Base-by-base conservation (phyloP, 1,140 invertebrate species). In the Papilio dardanus region DNA sequence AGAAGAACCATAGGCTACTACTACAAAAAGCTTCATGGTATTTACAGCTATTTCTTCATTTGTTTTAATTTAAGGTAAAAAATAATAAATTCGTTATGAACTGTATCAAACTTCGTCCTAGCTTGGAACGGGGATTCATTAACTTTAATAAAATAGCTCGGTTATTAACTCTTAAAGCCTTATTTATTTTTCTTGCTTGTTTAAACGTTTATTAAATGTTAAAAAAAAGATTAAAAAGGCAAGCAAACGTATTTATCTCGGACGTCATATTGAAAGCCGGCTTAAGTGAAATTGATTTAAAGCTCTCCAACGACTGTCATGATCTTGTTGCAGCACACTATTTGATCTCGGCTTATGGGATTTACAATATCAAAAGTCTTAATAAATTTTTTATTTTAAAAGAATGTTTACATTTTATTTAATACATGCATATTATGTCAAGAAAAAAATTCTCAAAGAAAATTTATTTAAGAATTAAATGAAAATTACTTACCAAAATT, bases 241-340 rank as follows among this genome's bases (percentile, higher is more conserved):
- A 62, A 4, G 54, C 21, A 62, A 62, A 62, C 7, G 50, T 24
- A 54, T 24, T 54, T 62, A 62, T 28, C 54, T 30, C 24, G 3
- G 24, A 62, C 12, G 21, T 62, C 54, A 62, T 24, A 28, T 62
- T 62, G 12, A 28, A 62, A 62, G 54, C 54, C 54, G 54, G 54
- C 54, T 62, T 62, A 28, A 62, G 24, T 62, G 10, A 28, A 62
- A 28, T 62, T 28, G 54, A 62, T 62, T 62, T 28, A 62, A 62
- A 58, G 24, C 24, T 28, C 12, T 62, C 24, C 21, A 28, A 28
- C 30, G 24, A 21, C 14, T 46, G 14, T 46, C 42, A 14, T 10
- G 16, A 6, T n/a, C 5, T 54, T 54, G 21, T 54, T 54, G 24
- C 24, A 54, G 42, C 4, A 16, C 19, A 46, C n/a, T 19, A 46